These are phyloP conservation scores for Lagria hirta DNA, from an alignment of 2,888 invertebrate species.

Conservation along the genomic window DNA sequence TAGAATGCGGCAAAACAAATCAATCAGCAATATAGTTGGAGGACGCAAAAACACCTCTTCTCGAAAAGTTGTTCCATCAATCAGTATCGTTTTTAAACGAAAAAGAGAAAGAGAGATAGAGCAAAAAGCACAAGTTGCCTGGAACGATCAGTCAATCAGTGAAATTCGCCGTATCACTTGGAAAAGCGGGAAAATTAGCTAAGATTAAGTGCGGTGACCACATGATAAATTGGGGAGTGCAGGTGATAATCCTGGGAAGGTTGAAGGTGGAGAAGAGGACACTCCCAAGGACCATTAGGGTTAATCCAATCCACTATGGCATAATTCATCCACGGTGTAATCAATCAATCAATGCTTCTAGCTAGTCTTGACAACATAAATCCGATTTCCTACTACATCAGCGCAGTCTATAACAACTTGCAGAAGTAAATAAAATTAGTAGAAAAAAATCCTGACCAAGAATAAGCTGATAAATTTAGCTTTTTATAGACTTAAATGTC, in stretches of 20 bases:
- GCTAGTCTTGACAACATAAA: slow-evolving; percentile 51
- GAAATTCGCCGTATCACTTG: slow-evolving; percentile 23
- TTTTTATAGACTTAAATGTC: no score
- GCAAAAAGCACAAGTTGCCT: slow-evolving; percentile 21
- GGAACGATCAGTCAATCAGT: slow-evolving; percentile 25
- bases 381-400: slow-evolving; percentile 48
- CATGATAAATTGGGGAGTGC: slow-evolving; percentile 41
- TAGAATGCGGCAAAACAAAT: slow-evolving; percentile 20
- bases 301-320: slow-evolving; percentile 49
- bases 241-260: slow-evolving; percentile 42
- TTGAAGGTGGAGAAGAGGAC: slow-evolving; percentile 38
- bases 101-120: no score
- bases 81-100: slow-evolving; percentile 24
- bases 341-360: slow-evolving; percentile 53
- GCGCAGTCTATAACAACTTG: no score
- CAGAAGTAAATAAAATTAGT: no score
- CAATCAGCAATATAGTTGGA: slow-evolving; percentile 18
- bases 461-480: no score
- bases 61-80: slow-evolving; percentile 23
- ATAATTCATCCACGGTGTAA: slow-evolving; percentile 53
- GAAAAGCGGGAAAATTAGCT: slow-evolving; percentile 28
- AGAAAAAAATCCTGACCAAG: no score
- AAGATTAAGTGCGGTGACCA: slow-evolving; percentile 35
- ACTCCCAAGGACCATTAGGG: slow-evolving; percentile 49
- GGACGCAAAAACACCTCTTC: slow-evolving; percentile 6